These are phyloP conservation scores for Cephus pulcher DNA, from an alignment of 2,888 invertebrate genomes.

Conservation along the genomic window DNA sequence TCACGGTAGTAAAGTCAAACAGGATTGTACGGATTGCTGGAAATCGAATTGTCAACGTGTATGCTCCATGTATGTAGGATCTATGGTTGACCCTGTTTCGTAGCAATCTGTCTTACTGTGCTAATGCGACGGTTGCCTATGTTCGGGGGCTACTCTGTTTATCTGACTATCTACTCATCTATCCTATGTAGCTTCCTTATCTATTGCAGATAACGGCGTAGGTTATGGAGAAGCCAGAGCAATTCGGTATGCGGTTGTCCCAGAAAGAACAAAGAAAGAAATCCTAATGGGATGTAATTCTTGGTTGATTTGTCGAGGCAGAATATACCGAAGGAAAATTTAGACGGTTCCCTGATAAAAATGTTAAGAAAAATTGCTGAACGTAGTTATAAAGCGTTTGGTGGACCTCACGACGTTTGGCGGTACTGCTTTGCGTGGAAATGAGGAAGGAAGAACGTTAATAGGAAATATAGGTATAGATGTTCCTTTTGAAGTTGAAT, in stretches of 20 bases:
- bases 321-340: not conserved
- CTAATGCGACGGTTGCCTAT: not conserved
- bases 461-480: not conserved
- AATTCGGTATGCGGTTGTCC: not conserved
- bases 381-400: not conserved
- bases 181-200: not conserved
- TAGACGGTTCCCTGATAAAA: not conserved
- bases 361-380: not conserved
- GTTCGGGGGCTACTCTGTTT: not conserved
- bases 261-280: not conserved
- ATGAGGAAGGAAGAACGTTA: not conserved
- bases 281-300: not conserved
- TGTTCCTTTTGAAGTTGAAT: not conserved
- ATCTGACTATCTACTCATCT: not conserved
- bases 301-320: not conserved
- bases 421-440: not conserved
- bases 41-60: not conserved
- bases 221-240: not conserved
- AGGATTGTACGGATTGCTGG: not conserved
- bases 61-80: not conserved
- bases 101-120: not conserved
- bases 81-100: not conserved
- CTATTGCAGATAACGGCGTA: not conserved
- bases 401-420: not conserved
- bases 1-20: not conserved